Evolutionary conservation across 2,113 vertebrate genomes (phyloP).

Genomic region (Carollia perspicillata): DNA sequence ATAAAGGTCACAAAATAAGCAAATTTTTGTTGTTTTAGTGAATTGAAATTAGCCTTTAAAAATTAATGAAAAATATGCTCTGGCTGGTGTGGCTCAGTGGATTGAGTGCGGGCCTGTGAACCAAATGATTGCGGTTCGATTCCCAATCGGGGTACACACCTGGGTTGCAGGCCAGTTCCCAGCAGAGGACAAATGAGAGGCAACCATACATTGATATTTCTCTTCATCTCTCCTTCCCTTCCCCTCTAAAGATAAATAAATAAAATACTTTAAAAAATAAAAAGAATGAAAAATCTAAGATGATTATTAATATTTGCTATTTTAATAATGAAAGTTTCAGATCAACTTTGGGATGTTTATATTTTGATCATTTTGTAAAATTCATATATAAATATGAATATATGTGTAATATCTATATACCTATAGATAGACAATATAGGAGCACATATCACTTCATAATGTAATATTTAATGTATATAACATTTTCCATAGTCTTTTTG

Average conservation of each 20-base stretch:
- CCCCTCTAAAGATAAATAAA: no score
- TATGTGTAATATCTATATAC: not conserved
- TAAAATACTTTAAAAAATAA: no score
- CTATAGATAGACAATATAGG: not conserved
- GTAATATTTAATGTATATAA: not conserved
- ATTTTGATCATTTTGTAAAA: constrained; percentile 21
- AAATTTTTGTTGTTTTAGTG: not conserved
- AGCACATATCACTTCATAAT: not conserved
- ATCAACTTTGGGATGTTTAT: not conserved
- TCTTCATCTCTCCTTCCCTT: no score
- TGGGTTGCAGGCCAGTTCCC: no score
- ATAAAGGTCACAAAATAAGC: not conserved
- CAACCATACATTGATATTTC: no score
- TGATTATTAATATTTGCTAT: not conserved
- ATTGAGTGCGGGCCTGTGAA: no score
- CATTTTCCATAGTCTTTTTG: not conserved
- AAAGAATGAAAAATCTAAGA: not conserved
- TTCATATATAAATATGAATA: not conserved
- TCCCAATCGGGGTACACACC: no score
- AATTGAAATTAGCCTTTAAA: not conserved
- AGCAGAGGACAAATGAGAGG: no score
- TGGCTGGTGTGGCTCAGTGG: no score
- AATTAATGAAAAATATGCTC: not conserved
- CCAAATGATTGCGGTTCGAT: no score
- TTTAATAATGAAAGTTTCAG: not conserved